Conservation (phyloP, 2,113 vertebrate genomes). For the Forbesichthys agassizii region DNA sequence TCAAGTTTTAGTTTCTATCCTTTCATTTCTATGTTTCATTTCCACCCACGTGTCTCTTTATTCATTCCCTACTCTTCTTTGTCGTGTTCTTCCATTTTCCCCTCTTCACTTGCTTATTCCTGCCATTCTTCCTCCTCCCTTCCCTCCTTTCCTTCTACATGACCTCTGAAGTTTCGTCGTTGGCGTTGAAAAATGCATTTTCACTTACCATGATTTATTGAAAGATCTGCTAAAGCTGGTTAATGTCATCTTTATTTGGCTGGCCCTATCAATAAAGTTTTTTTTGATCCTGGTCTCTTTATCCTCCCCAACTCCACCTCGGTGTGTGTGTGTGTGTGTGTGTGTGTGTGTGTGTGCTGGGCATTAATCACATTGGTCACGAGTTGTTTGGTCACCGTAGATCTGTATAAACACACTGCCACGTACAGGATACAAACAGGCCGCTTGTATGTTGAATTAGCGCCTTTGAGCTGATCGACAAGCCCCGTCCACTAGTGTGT, state of each 20-base stretch:
- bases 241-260: slow-evolving; percentile 76
- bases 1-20: neutral
- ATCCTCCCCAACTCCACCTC: slow-evolving; percentile 55
- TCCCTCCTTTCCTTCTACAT: slow-evolving; percentile 2
- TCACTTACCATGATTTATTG: slow-evolving; percentile 66
- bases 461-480: slow-evolving; percentile 66
- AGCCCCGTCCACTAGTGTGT: slow-evolving; percentile 67
- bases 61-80: neutral
- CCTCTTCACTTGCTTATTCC: neutral
- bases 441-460: slow-evolving; percentile 73
- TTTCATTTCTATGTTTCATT: neutral
- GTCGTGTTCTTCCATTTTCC: neutral
- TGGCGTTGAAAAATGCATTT: slow-evolving; percentile 41
- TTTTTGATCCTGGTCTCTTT: slow-evolving; percentile 67
- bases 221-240: slow-evolving; percentile 68
- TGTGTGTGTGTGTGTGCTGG: slow-evolving; percentile 8
- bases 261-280: slow-evolving; percentile 71
- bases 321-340: slow-evolving; percentile 1
- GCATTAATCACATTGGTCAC: slow-evolving; percentile 65
- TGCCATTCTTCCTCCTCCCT: neutral
- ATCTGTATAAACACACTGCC: slow-evolving; percentile 66
- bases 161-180: slow-evolving; percentile 42
- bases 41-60: neutral
- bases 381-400: slow-evolving; percentile 67
- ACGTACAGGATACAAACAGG: slow-evolving; percentile 68